Evolutionary conservation across 1,140 invertebrate genomes (phyloP), one percentile per base, ranked within the genome.

Genomic region (Eumaeus atala): DNA sequence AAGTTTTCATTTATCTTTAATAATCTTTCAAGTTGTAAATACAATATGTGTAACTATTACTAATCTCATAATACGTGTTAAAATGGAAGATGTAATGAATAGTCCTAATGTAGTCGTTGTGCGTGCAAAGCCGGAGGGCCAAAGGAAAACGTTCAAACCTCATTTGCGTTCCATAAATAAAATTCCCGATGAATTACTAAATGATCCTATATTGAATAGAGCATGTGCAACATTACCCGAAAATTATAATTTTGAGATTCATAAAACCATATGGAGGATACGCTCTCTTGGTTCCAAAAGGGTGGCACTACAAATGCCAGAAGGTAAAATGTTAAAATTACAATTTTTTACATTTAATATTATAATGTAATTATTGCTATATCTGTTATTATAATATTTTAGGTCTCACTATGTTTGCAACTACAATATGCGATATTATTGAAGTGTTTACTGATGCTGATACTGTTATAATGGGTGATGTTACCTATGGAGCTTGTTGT

Each of bases 221-320:
- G 94, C 95, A 4, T 92, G 94, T 54, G 87, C 91, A 64, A 81
- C 87, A 48, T 88, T 99, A 48, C 98, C 98, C 8, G 75, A 90
- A 11, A 99, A 99, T 89, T 99, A 99, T 75, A 99, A 98, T 88
- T 99, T 99, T 89, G 98, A 99, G 92, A 93, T 99, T 67, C 95
- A 95, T 42, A 99, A 99, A 87, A 99, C 98, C 0, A 93, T 99
- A 79, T 99, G 98, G 98, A 92, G 96, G 74, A 97, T 99, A 61
- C 89, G 91, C 59, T 92, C 95, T 75, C 87, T 91, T 17, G 91
- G 92, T 59, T 92, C 95, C 0, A 97, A 96, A 87, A 91, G 92
- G 74, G 97, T 99, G 0, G 97, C 96, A 1, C 84, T 99, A 9
- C 98, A 99, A 89, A 94, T 99, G 91, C 98, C 98, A 1, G 98